phyloP scores from a whole-genome alignment of 2,888 invertebrate genomes.

The Boloria euphrosyne region DNA sequence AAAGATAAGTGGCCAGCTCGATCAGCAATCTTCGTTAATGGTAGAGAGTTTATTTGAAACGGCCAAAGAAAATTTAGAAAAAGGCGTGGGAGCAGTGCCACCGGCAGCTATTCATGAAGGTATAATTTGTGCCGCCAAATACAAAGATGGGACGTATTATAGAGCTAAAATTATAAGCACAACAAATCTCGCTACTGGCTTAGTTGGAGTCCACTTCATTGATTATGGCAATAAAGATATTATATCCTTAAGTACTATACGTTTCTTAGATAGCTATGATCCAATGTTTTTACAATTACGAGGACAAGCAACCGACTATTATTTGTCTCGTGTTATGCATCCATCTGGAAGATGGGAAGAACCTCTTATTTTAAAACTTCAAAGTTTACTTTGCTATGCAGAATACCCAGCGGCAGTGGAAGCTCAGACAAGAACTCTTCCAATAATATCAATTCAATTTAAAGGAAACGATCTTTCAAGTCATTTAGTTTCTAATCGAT shows the following conservation, averaged over 20 bases:
- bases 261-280: constrained; percentile 80
- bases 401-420: constrained; percentile 67
- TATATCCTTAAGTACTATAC: constrained; percentile 82
- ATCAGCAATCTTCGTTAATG: constrained; percentile 79
- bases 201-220: constrained; percentile 85
- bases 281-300: constrained; percentile 75
- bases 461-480: constrained; percentile 75
- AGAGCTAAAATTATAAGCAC: constrained; percentile 83
- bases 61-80: constrained; percentile 68
- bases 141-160: constrained; percentile 85
- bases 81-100: constrained; percentile 72
- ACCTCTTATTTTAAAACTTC: constrained; percentile 65
- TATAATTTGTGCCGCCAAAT: constrained; percentile 85
- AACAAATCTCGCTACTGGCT: constrained; percentile 70
- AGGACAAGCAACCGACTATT: constrained; percentile 83
- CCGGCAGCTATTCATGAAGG: constrained; percentile 77
- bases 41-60: constrained; percentile 78
- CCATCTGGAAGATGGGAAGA: constrained; percentile 80
- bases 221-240: constrained; percentile 86
- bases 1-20: constrained; percentile 87
- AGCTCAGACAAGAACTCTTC: constrained; percentile 62
- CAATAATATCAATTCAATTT: constrained; percentile 73
- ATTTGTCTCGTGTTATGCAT: constrained; percentile 81
- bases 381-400: constrained; percentile 68
- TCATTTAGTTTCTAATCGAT: constrained; percentile 69